A percentile compares a stretch with the other conserved stretches of the same genome.
phyloP scores from a whole-genome alignment of 2,888 invertebrate species.

The Ernsta delagoae region DNA sequence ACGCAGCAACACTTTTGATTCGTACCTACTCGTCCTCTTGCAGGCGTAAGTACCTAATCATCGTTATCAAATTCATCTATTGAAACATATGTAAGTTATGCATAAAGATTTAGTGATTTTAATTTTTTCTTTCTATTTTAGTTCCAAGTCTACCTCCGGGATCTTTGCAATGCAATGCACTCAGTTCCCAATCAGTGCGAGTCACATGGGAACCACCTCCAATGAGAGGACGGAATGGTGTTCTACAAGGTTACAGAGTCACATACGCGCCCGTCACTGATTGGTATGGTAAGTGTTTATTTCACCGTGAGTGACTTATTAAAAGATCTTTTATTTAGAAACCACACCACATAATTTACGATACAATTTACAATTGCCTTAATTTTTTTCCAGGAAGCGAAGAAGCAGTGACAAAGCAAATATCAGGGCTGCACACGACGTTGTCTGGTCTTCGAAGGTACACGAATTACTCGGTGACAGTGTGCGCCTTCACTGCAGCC shows the following conservation, averaged over 20 bases:
- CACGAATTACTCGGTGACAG: slow-evolving; percentile 96
- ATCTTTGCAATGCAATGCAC: slow-evolving; percentile 91
- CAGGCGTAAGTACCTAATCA: no score
- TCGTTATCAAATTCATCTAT: no score
- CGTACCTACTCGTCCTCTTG: no score
- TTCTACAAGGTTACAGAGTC: slow-evolving; percentile 93
- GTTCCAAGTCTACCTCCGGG: slow-evolving; percentile 95
- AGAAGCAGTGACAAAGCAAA: slow-evolving; percentile 91
- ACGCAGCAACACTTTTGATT: no score
- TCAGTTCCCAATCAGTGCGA: slow-evolving; percentile 93
- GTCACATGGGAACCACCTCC: slow-evolving; percentile 95
- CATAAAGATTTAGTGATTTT: neutral
- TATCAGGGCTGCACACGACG: slow-evolving; percentile 88
- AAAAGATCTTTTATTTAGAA: no score
- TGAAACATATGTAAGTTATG: no score
- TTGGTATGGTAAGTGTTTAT: slow-evolving; percentile 85
- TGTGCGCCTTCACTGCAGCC: slow-evolving; percentile 93
- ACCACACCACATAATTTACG: no score
- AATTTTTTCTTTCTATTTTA: slow-evolving; percentile 55
- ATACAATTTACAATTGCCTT: no score
- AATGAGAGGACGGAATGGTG: slow-evolving; percentile 92
- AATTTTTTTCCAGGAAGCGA: slow-evolving; percentile 85
- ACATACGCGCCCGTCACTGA: slow-evolving; percentile 91
- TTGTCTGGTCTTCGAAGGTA: slow-evolving; percentile 92
- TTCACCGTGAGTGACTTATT: no score